Evolutionary conservation across 2,797 vertebrate species (phyloP), one percentile per base, ranked within the genome.

Genomic region (Peromyscus eremicus): DNA sequence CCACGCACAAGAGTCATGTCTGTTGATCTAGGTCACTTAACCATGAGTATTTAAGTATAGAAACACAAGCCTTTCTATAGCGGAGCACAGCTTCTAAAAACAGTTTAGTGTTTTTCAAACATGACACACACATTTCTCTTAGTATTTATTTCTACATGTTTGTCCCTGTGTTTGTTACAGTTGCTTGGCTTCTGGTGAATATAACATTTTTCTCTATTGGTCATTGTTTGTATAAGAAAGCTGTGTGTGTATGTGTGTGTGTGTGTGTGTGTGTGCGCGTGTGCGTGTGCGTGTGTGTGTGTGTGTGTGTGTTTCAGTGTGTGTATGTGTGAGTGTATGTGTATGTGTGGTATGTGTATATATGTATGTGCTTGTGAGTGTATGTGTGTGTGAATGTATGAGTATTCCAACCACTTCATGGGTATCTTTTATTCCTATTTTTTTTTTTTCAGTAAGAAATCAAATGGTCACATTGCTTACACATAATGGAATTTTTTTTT

Each of bases 161-260:
- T 91, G 34, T 46, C 60, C 10, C 11, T 55, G 40, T 66, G 73
- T 52, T 29, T 43, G 40, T 29, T 52, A 29, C 25, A 73, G 14
- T 52, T 87, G 23, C 77, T 93, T 91, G 46, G 79, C 27, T 94
- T 95, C 66, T 43, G 37, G 37, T 25, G 34, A 85, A 52, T 57
- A 68, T 52, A 70, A 84, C 1, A 21, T 93, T 92, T 71, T 89
- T 90, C 49, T 5, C 27, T 66, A 9, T 89, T 62, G 49, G 57
- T 80, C 73, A 43, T 17, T 89, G 14, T 92, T 81, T 11, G 29
- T 77, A 60, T 37, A 73, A 19, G 75, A 84, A 82, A 89, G 2
- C 34, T 12, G 29, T 79, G 27, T 79, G 16, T 46, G 40, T 79
- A 8, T 29, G 40, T 76, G 2, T 29, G 10, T 49, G 13, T 79